A percentile compares a stretch with the other conserved stretches of the same genome.
These are phyloP conservation scores for Empis livida DNA, from an alignment of 2,888 invertebrate species.

Conservation along the genomic window DNA sequence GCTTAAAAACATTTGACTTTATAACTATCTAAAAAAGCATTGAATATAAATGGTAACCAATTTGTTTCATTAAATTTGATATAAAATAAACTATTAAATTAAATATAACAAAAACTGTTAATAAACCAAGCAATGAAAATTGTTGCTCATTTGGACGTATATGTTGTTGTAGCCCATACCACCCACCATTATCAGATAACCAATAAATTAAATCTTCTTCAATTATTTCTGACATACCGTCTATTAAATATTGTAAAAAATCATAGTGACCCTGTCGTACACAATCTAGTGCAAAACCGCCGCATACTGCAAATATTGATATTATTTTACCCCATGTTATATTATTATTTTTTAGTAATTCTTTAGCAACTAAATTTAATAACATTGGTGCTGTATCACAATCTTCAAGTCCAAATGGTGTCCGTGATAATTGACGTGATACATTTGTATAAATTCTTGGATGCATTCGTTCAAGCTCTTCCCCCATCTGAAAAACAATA, in stretches of 20 bases:
- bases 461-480: conserved; percentile 64
- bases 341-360: conserved; percentile 52
- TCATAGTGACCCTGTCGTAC: conserved; percentile 63
- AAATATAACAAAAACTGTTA: conserved; percentile 30
- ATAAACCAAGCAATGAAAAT: conserved; percentile 30
- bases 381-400: conserved; percentile 39
- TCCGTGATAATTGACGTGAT: conserved; percentile 56
- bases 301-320: conserved; percentile 69
- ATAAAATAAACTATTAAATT: conserved; percentile 31
- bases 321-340: conserved; percentile 71
- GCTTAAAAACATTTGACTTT: no score
- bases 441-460: conserved; percentile 63
- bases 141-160: conserved; percentile 24
- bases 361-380: conserved; percentile 55
- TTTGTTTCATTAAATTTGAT: conserved; percentile 26
- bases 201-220: conserved; percentile 54
- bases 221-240: conserved; percentile 61
- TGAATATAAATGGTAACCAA: conserved; percentile 33
- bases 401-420: conserved; percentile 43
- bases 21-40: conserved; percentile 21
- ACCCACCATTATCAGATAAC: conserved; percentile 74
- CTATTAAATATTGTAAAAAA: conserved; percentile 60
- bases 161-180: conserved; percentile 40
- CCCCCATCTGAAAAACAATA: conserved; percentile 39
- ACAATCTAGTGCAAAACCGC: conserved; percentile 71